Evolutionary conservation across 1,140 invertebrate genomes (phyloP), one percentile per base, ranked within the genome.

Genomic region (Pseudachorutes palmiensis): DNA sequence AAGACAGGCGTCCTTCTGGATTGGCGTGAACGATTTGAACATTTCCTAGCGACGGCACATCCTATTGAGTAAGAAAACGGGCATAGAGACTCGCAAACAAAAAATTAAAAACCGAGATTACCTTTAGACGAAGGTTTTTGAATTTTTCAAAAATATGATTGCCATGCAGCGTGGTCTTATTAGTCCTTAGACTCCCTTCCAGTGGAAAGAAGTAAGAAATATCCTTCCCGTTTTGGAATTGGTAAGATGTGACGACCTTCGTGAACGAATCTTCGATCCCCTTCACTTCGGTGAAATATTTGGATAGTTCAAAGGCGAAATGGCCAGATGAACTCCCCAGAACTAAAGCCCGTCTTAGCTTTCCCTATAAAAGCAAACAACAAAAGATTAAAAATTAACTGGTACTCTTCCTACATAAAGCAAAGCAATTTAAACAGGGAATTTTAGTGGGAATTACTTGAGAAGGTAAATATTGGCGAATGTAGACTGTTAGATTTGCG

Each of bases 181-280:
- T 19, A 0, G 67, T 71, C 45, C 67, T 58, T n/a, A 67, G 64
- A 5, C 55, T 65, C 2, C 72, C 72, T 66, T 74, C 72, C 30
- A 70, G 48, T n/a, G 72, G 72, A 66, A 74, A 74, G 14, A 66
- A 36, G 48, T 70, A 71, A 9, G 28, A 31, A 16, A 70, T 59
- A n/a, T 22, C 29, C 2, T 9, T 33, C 1, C 19, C 9, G 51
- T 74, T 74, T 58, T 71, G 70, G 48, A 74, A 66, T 45, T 67
- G 51, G 45, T 28, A 74, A 33, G 70, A 71, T 24, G 65, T 71
- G 16, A 65, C 70, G 19, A 71, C 64, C 45, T 67, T 63, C 2
- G 32, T 51, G 41, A 63, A 71, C 5, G 65, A 74, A 14, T 32
- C 45, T 16, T 74, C 72, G 19, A 74, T 62, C 9, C 67, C 72